Evolutionary conservation across 2,888 invertebrate species (phyloP), one percentile per base, ranked within the genome.

Genomic region (Aproaerema taeniolella): DNA sequence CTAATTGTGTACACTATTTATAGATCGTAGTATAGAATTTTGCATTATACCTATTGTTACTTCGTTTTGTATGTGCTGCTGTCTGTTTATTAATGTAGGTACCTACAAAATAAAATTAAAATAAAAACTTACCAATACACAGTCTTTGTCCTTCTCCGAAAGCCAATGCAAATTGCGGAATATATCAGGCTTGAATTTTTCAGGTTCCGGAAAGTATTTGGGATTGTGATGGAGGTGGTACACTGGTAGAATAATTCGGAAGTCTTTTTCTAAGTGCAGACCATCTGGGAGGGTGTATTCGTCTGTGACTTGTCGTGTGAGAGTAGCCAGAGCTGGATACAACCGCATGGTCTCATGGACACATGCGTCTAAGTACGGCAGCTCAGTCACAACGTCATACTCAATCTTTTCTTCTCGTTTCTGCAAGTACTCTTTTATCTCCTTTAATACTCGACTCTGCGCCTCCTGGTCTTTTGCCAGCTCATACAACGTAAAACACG

Each of bases 291-390:
- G 35, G 0, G 48, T 60, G 32, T 71, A 73, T 16, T 67, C 57
- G 2, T 63, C 61, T 33, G 61, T 49, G 1, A 73, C 67, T 39
- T 78, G 72, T 0, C 80, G 53, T 0, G 71, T 57, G 0, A 77
- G 20, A 0, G 55, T 33, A 0, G 63, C 62, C 0, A 76, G 10
- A 0, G 67, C 61, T 0, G 80, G 79, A 24, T 77, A 72, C 10
- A n/a, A 24, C 0, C 80, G 65, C 1, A 80, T 43, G 0, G 68
- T 42, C 45, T 80, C 80, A 2, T 65, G 47, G 1, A 69, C 30
- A 42, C 75, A 74, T 1, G 72, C 71, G 2, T 69, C 61, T 0
- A 71, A 40, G 35, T 60, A 80, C 0, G 71, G 61, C 28, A 75
- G 31, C 9, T 76, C 69, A 1, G 50, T n/a, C n/a, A n/a, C n/a